Evolutionary conservation across 2,797 vertebrate species (phyloP), one percentile per base, ranked within the genome.

Genomic region (Fistularia commersonii): DNA sequence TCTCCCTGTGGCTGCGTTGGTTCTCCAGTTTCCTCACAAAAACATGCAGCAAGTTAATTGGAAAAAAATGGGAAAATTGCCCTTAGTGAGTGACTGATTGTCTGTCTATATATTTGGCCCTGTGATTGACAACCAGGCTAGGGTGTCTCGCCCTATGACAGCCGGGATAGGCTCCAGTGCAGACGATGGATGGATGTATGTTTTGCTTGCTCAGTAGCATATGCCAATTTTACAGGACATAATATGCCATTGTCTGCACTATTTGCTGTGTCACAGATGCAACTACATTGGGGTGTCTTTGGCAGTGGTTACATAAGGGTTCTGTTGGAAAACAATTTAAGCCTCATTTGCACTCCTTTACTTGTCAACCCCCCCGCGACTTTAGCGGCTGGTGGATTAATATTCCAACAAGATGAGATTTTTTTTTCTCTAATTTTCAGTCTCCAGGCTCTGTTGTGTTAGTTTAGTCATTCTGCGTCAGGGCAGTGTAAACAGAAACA

Each of bases 341-440:
- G 73, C 61, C 69, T 87, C 80, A 85, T 87, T 86, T 85, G 71
- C 75, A 11, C 72, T 69, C 64, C 45, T 72, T 42, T 59, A 32
- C 49, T 43, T 50, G 42, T 57, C 59, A 71, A 51, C 48, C 64
- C 66, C 40, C 1, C 54, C 61, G 51, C 32, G 2, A 32, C 69
- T 64, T 67, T 11, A 64, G 59, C 51, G 48, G 56, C 66, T 11
- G 8, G 51, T n/a, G 66, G 77, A 66, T 80, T 80, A 84, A 86
- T 86, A 74, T 79, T 51, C 0, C 23, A 41, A 50, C 37, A 45
- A 70, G 84, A 87, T 83, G 75, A 73, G 6, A 48, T 67, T 66
- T 63, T 57, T 11, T 61, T 74, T 72, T 66, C 66, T 69, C 46
- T 64, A 61, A 64, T 66, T 57, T 56, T 72, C 41, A 32, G 69